These are phyloP conservation scores for Apogon hyalosoma DNA, from an alignment of 2,797 vertebrate species.

Conservation along the genomic window DNA sequence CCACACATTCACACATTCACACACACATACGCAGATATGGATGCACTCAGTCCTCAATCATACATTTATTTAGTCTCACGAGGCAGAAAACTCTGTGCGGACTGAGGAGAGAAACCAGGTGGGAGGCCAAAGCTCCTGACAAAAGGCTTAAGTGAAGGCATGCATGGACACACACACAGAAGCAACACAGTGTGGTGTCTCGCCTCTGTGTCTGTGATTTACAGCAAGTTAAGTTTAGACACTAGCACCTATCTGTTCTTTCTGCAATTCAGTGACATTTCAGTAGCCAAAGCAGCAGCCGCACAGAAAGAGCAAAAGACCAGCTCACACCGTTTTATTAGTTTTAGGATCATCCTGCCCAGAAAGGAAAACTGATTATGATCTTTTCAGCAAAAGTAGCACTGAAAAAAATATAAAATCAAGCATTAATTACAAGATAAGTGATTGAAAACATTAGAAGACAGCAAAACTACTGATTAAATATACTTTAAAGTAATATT, in stretches of 20 bases:
- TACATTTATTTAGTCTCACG: slow-evolving; percentile 58
- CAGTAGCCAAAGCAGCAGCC: slow-evolving; percentile 35
- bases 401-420: too few species aligned
- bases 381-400: slow-evolving; percentile 37
- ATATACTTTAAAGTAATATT: too few species aligned
- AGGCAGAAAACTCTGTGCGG: slow-evolving; percentile 42
- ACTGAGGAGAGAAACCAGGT: slow-evolving; percentile 60
- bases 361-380: not conserved
- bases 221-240: slow-evolving; percentile 76
- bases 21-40: slow-evolving; percentile 9
- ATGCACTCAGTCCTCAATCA: slow-evolving; percentile 43
- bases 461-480: too few species aligned
- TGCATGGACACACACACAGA: slow-evolving; percentile 57
- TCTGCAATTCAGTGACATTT: slow-evolving; percentile 48
- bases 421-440: too few species aligned
- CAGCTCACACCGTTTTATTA: slow-evolving; percentile 66
- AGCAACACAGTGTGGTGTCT: slow-evolving; percentile 24
- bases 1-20: slow-evolving; percentile 36
- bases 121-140: slow-evolving; percentile 60
- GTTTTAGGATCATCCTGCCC: slow-evolving; percentile 57
- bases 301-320: slow-evolving; percentile 55
- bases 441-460: too few species aligned
- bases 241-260: slow-evolving; percentile 71
- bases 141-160: slow-evolving; percentile 68
- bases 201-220: slow-evolving; percentile 58